Base-by-base conservation (phyloP, 2,888 invertebrate species). In the Drosophila histrio region DNA sequence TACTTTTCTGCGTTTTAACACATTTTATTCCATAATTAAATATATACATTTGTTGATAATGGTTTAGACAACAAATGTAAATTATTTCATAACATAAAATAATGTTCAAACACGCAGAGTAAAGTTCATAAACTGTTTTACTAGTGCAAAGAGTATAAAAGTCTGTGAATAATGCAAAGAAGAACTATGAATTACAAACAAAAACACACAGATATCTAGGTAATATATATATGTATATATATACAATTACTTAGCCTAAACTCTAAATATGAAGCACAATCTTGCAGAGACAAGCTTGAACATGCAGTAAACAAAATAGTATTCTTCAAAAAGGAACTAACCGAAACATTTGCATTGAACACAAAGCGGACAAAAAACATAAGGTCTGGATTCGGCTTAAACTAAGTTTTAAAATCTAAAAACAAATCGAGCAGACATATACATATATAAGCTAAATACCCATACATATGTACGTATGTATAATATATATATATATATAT, bases 281-380 rank as follows among this genome's bases (percentile, higher is more conserved):
- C 50, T 64, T 53, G 43, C 6, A 24, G 1, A 22, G 13, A 41
- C 49, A 36, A 28, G 28, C 32, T 43, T 30, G 17, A 56, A 61
- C 67, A 72, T 76, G 73, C 67, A 44, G n/a, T 24, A 36, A 53
- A 43, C 26, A 63, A 39, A 46, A 44, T 44, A 21, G 32, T 50
- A 38, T 26, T 11, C 38, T 39, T 36, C 28, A 2, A 50, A 52
- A 75, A 64, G 59, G 64, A 72, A 75, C 58, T 54, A 53, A 68
- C 19, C 17, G 17, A 30, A 72, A 43, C 53, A 30, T 63, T 72
- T 63, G 43, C 53, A 56, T 21, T 67, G 64, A 78, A 75, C 78
- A 77, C 75, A 73, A 73, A 68, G 53, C 74, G 63, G 72, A 71
- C 63, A 65, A 68, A 19, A 44, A 43, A 43, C 28, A 47, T 30